Evolutionary conservation across 2,888 invertebrate species (phyloP).

Genomic region (Seira ritae): DNA sequence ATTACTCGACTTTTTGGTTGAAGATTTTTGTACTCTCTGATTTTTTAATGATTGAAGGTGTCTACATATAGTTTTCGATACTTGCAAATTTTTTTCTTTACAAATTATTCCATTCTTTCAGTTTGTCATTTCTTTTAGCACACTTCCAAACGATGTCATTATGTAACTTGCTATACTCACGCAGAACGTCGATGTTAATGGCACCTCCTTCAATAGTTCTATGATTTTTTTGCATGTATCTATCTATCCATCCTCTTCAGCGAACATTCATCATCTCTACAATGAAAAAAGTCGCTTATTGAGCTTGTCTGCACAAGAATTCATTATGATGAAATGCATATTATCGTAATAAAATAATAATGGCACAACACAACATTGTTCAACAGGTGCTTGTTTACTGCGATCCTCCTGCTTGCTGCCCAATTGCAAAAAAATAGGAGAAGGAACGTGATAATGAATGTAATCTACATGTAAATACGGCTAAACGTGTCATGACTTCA

Average conservation of each 20-base stretch:
- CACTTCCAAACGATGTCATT: neutral
- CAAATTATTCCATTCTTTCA: conserved; percentile 17
- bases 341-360: conserved; percentile 13
- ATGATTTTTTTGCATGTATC: neutral
- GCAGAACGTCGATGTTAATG: neutral
- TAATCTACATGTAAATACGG: conserved; percentile 45
- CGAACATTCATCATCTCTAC: no score
- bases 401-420: neutral
- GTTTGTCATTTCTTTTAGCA: conserved; percentile 31
- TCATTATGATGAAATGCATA: neutral
- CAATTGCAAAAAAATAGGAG: conserved; percentile 12
- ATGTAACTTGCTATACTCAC: conserved; percentile 11
- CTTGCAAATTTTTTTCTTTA: conserved; percentile 4
- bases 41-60: neutral
- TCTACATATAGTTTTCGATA: neutral
- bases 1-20: neutral
- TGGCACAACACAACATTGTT: conserved; percentile 16
- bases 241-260: neutral
- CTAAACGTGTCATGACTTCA: conserved; percentile 16
- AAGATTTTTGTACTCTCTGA: neutral
- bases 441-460: conserved; percentile 70
- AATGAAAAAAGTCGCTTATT: no score
- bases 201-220: neutral
- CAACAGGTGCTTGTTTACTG: conserved; percentile 12
- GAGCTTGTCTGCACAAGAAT: neutral